Percentiles rank a stretch among this genome's conserved stretches.
phyloP scores from a whole-genome alignment of 1,140 invertebrate species.

The Scaptomyza pallida region DNA sequence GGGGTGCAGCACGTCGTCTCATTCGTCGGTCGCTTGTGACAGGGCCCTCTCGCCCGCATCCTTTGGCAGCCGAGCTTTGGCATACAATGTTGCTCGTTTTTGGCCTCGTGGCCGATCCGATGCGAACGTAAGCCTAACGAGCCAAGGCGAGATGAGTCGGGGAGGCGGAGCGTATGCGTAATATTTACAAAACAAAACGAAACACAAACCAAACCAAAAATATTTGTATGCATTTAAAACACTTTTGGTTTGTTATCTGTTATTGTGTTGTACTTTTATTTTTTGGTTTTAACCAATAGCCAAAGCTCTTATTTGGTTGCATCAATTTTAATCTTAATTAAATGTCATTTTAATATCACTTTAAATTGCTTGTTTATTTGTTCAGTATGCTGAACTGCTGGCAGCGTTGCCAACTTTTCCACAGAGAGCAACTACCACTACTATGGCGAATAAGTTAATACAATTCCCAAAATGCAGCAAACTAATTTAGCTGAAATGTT shows the following conservation, averaged over 20 bases:
- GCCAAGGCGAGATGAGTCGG: conserved; percentile 5
- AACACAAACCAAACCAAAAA: too few relatives aligned
- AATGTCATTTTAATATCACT: conserved; percentile 67
- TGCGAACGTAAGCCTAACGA: conserved; percentile 50
- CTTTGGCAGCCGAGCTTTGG: conserved; percentile 28
- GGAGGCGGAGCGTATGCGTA: conserved; percentile 57
- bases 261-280: conserved; percentile 24
- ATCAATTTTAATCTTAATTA: conserved; percentile 78
- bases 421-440: conserved; percentile 1
- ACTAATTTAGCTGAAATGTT: conserved; percentile 82
- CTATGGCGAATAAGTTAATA: conserved; percentile 56
- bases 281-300: conserved; percentile 28
- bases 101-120: conserved; percentile 57
- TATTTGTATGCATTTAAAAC: conserved; percentile 40
- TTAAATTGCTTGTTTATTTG: conserved; percentile 42
- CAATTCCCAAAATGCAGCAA: conserved; percentile 71
- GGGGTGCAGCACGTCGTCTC: conserved; percentile 61
- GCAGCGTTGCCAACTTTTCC: not conserved
- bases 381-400: not conserved
- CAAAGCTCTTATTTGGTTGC: conserved; percentile 43
- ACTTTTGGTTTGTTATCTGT: conserved; percentile 17
- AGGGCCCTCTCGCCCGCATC: conserved; percentile 45
- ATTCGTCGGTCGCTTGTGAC: conserved; percentile 66
- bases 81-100: conserved; percentile 78
- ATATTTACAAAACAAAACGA: conserved; percentile 78